Conservation (phyloP, 2,797 vertebrate genomes). For the Pyrocephalus nanus region DNA sequence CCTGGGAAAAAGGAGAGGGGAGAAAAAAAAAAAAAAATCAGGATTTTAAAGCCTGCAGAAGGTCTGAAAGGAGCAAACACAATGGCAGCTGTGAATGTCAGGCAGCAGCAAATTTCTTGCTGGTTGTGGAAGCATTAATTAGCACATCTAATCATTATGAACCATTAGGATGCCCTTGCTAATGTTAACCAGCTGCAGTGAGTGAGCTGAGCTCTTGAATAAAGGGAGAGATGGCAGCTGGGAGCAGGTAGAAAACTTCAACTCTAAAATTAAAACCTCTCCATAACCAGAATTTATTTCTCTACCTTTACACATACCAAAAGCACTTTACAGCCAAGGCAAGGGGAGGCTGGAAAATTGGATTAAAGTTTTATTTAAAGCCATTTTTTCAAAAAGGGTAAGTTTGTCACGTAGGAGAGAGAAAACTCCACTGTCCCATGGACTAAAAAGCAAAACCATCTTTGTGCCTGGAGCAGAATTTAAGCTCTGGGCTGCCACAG, state of each 20-base stretch:
- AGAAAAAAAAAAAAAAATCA: too few species aligned
- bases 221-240: background rate
- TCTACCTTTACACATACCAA: background rate
- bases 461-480: background rate
- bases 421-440: background rate
- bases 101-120: background rate
- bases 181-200: background rate
- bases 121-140: background rate
- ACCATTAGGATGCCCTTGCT: background rate
- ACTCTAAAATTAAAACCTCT: background rate
- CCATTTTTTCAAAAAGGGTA: background rate
- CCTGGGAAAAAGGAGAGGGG: fast-evolving
- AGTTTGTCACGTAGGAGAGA: background rate
- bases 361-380: background rate
- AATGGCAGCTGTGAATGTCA: background rate
- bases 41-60: background rate
- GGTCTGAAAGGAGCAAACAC: background rate
- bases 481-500: background rate
- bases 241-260: background rate
- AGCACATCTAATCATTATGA: background rate
- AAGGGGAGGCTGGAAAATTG: background rate
- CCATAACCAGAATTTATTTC: background rate
- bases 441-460: background rate
- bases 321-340: background rate
- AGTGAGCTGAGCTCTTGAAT: background rate